phyloP scores from a whole-genome alignment of 2,113 vertebrate genomes.

The Antigone vipio region DNA sequence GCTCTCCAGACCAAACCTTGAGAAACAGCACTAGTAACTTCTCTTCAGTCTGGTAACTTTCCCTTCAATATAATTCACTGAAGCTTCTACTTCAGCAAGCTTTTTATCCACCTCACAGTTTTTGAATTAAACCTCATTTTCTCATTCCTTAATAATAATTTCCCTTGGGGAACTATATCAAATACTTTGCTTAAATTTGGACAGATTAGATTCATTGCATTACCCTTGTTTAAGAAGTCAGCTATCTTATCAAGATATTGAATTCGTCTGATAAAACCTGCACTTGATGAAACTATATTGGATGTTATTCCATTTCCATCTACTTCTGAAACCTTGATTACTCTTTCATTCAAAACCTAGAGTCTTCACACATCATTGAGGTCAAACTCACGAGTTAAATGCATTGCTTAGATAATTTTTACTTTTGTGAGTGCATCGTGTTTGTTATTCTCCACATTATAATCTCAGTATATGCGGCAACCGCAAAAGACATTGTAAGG shows the following conservation, averaged over 20 bases:
- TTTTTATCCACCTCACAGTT: neutral
- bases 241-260: neutral
- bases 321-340: neutral
- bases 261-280: neutral
- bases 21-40: neutral
- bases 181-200: neutral
- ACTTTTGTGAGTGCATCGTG: neutral
- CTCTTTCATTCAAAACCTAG: neutral
- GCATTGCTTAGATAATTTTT: neutral
- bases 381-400: neutral
- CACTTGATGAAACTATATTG: neutral
- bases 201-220: neutral
- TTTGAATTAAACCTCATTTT: conserved; percentile 11
- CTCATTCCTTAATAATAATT: neutral
- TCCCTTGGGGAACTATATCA: neutral
- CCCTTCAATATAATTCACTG: neutral
- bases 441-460: neutral
- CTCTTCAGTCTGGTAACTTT: neutral
- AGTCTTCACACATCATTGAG: neutral
- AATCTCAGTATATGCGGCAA: fast-evolving
- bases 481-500: fast-evolving
- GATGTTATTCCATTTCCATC: neutral
- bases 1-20: neutral
- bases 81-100: neutral
- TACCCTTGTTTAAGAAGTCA: conserved; percentile 1